Conservation (phyloP, 2,113 vertebrate genomes). For the Pseudorectes ferrugineus region DNA sequence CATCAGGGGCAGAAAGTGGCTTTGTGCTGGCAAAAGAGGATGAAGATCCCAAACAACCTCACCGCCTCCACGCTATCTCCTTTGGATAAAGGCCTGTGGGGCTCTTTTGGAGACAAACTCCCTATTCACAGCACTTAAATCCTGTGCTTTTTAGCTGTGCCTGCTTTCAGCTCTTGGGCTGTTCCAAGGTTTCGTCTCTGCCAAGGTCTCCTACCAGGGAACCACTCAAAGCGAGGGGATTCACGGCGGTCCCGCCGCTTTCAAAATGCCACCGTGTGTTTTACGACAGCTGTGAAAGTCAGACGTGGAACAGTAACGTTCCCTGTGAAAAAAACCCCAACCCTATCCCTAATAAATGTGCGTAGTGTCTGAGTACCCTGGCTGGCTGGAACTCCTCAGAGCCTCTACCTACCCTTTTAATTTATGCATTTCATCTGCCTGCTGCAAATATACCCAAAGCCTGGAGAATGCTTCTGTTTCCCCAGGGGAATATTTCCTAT, state of each 20-base stretch:
- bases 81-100: not conserved
- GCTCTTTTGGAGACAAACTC: not conserved
- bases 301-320: not conserved
- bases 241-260: not conserved
- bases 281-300: not conserved
- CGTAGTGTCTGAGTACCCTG: not conserved
- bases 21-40: not conserved
- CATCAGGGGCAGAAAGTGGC: not conserved
- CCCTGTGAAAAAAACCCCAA: not conserved
- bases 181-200: not conserved
- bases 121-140: not conserved
- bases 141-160: not conserved
- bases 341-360: not conserved
- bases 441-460: not conserved
- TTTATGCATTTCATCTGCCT: slow-evolving; percentile 22
- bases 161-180: not conserved
- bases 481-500: not conserved
- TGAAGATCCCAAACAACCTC: not conserved
- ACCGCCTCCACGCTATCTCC: not conserved
- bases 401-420: not conserved
- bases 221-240: not conserved
- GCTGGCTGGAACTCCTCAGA: not conserved
- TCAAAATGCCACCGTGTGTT: not conserved
- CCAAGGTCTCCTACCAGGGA: slow-evolving; percentile 8
- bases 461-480: not conserved